A percentile compares a stretch with the other conserved stretches of the same genome.
Conservation (phyloP, 2,797 vertebrate genomes). For the Myoxocephalus aenaeus region DNA sequence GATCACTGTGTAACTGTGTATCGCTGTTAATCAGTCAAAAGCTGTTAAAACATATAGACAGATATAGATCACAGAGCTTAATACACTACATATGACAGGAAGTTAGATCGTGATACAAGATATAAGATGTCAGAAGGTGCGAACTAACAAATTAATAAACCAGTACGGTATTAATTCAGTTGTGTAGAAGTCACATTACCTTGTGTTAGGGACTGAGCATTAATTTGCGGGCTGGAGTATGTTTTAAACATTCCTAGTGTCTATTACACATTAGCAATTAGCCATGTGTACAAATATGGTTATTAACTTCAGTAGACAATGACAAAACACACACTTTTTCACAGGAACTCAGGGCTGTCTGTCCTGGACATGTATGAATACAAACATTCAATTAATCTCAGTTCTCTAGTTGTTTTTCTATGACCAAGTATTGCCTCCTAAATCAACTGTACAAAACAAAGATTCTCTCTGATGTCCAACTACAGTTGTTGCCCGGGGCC, state of each 20-base stretch:
- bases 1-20: conserved; percentile 14
- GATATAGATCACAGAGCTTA: conserved; percentile 9
- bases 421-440: conserved; percentile 3
- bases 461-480: conserved; percentile 40
- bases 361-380: conserved; percentile 12
- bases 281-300: conserved; percentile 9
- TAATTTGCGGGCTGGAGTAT: neutral
- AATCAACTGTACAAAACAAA: conserved; percentile 36
- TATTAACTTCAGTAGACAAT: conserved; percentile 13
- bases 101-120: conserved; percentile 9
- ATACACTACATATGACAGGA: conserved; percentile 8
- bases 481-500: conserved; percentile 33
- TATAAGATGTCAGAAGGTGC: neutral
- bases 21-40: conserved; percentile 33
- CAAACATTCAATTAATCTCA: neutral
- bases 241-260: conserved; percentile 8
- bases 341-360: neutral
- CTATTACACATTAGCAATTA: conserved; percentile 4
- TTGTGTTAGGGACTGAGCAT: neutral
- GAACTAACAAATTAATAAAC: neutral
- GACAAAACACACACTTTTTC: conserved; percentile 9
- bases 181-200: neutral
- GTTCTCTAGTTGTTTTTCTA: conserved; percentile 6
- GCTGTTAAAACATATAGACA: conserved; percentile 8
- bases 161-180: neutral